A percentile compares a stretch with the other conserved stretches of the same genome.
Conservation (phyloP, 2,797 vertebrate species). For the Myotis vivesi region DNA sequence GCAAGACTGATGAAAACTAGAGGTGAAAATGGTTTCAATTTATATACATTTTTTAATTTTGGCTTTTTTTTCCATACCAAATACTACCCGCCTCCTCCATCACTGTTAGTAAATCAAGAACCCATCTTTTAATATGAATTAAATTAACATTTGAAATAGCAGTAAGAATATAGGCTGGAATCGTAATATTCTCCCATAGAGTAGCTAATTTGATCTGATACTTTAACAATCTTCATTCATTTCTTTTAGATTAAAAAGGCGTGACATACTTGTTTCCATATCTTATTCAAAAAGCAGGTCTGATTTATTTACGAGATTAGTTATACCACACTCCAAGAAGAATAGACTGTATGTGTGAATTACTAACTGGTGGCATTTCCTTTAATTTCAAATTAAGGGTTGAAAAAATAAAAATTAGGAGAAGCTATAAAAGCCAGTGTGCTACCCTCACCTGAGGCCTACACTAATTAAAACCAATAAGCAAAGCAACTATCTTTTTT, state of each 20-base stretch:
- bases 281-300: not conserved
- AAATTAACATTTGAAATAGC: slow-evolving; percentile 23
- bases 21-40: not conserved
- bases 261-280: not conserved
- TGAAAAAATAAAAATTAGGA: slow-evolving; percentile 16
- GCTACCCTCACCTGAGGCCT: not conserved
- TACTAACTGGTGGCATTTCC: not conserved
- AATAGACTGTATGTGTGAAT: not conserved
- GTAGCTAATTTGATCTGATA: not conserved
- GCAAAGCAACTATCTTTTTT: not conserved
- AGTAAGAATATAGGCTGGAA: not conserved
- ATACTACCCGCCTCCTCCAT: not conserved
- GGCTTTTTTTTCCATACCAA: slow-evolving; percentile 19
- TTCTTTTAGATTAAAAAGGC: slow-evolving; percentile 30
- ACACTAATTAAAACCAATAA: not conserved
- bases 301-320: not conserved
- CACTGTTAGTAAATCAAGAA: not conserved
- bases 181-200: not conserved
- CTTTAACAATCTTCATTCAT: not conserved
- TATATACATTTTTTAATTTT: not conserved
- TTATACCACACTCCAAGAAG: not conserved
- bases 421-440: not conserved
- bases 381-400: slow-evolving; percentile 38
- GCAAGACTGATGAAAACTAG: not conserved
- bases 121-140: slow-evolving; percentile 20